Percentiles rank a stretch among this genome's conserved stretches.
Evolutionary conservation across 2,797 vertebrate species (phyloP).

Genomic region (Vireo griseus): DNA sequence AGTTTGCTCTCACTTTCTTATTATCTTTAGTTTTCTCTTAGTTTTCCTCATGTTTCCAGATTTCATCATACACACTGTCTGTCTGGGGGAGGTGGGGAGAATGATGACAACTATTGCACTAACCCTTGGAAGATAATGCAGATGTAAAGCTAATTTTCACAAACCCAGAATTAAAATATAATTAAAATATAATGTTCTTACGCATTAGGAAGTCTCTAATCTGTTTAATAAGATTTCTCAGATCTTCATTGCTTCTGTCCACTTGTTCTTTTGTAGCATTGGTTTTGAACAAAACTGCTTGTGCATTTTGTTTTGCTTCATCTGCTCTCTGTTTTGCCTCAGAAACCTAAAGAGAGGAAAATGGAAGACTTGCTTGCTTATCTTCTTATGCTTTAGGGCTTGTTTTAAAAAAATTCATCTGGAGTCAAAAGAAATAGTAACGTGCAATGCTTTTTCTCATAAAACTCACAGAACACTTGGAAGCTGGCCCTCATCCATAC

Average conservation of each 20-base stretch:
- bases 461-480: constrained; percentile 11
- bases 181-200: constrained; percentile 64
- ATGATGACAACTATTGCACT: background rate
- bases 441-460: background rate
- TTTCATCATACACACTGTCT: background rate
- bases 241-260: constrained; percentile 89
- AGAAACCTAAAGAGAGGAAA: constrained; percentile 78
- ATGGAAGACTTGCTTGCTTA: background rate
- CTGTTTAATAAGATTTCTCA: constrained; percentile 89
- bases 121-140: background rate
- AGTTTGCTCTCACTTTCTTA: background rate
- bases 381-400: background rate
- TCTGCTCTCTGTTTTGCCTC: constrained; percentile 90
- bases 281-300: constrained; percentile 86
- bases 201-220: constrained; percentile 93
- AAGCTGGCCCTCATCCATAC: constrained; percentile 6
- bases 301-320: constrained; percentile 87
- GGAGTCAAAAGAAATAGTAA: background rate
- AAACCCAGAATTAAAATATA: background rate
- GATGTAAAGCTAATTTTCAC: background rate
- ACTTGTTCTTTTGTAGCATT: constrained; percentile 88
- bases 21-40: background rate
- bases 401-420: background rate
- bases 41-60: background rate
- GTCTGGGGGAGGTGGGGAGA: background rate